Percentiles rank a stretch among this genome's conserved stretches.
phyloP scores from a whole-genome alignment of 1,140 invertebrate species.

The Drosophila ogumai region DNA sequence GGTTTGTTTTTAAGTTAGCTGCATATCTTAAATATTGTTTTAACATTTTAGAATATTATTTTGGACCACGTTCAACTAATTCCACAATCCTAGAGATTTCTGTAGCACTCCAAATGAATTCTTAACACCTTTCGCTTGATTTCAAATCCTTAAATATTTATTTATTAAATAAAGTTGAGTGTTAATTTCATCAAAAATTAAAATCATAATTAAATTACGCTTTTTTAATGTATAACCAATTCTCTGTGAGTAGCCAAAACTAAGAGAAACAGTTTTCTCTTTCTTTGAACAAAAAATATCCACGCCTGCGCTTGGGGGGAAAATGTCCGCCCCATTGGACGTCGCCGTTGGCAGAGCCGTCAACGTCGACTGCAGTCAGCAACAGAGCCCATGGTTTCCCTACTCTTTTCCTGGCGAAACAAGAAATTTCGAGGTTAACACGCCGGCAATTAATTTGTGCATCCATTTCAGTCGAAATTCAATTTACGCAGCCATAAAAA shows the following conservation, averaged over 20 bases:
- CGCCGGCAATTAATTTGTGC: conserved; percentile 73
- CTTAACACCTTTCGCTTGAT: no score
- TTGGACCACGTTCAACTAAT: background rate
- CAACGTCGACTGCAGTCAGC: conserved; percentile 13
- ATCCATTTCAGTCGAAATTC: conserved; percentile 61
- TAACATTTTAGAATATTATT: background rate
- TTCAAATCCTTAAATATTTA: background rate
- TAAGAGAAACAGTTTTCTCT: conserved; percentile 33
- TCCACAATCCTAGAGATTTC: background rate
- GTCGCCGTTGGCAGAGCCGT: conserved; percentile 10
- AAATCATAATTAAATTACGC: conserved; percentile 64
- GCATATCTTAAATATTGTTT: background rate
- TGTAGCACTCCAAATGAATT: background rate
- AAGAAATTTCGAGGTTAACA: conserved; percentile 71
- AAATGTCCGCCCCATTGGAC: conserved; percentile 36
- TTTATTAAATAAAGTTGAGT: background rate
- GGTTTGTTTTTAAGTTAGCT: no score
- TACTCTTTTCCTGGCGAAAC: conserved; percentile 25
- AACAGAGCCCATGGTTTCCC: conserved; percentile 33
- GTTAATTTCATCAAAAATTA: conserved; percentile 61
- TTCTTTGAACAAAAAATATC: conserved; percentile 7
- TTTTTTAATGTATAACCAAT: conserved; percentile 17
- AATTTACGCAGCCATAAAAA: conserved; percentile 72
- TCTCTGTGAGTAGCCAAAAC: background rate
- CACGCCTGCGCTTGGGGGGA: conserved; percentile 35